Base-by-base conservation (phyloP, 2,113 vertebrate genomes). In the Amblyopsis rosae region DNA sequence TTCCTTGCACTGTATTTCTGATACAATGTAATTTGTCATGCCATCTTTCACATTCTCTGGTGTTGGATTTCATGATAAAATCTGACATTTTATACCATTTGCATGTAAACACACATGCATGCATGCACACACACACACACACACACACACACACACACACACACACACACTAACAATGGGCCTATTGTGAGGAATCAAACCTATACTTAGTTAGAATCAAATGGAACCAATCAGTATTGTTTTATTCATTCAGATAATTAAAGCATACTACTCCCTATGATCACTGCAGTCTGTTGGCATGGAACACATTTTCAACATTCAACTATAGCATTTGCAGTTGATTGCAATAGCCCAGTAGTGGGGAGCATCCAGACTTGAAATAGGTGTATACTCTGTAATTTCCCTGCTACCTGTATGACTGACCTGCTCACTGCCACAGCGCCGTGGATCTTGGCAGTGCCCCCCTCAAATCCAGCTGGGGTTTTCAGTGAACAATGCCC, bases 381-480 rank as follows among this genome's bases (percentile, higher is more conserved):
- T 79, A 78, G 81, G 74, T 85, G 80, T 75, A 59, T 59, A 75
- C 72, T 7, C 80, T 82, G 72, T 87, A 88, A 90, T 89, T 87
- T 89, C 70, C 77, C 84, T 79, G 84, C 87, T 88, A 91, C 87
- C 89, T 89, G 85, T 87, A 82, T 73, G 80, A 85, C 79, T 77
- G 68, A 65, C 61, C 72, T 15, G 49, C 71, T 62, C 35, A 73
- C 76, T 67, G 76, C 80, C 70, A 72, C 49, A 66, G 51, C 62
- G 11, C 47, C 11, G 58, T 33, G 72, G 9, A 70, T 65, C 19
- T 63, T 5, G 19, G 19, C 32, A 19, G 63, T 66, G 26, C 45
- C 78, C 71, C 63, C 69, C 64, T 51, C 65, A 17, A 70, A 60
- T 81, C 82, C 83, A 82, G 76, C 80, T 82, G 74, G 62, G 60